Evolutionary conservation across 2,113 vertebrate genomes (phyloP).

Genomic region (Oceanodroma tethys): DNA sequence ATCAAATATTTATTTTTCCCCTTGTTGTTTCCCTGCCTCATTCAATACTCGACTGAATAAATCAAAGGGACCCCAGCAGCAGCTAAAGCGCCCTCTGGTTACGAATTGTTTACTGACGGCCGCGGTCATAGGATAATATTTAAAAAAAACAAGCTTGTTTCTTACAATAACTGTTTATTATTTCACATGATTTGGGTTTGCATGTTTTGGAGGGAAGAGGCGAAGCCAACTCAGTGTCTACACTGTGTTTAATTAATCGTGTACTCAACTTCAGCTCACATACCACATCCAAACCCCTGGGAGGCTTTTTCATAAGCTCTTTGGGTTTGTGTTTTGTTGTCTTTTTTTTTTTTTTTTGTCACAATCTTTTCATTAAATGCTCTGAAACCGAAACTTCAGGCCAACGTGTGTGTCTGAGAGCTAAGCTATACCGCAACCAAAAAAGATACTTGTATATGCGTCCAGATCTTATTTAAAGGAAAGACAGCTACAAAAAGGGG

Average conservation of each 20-base stretch:
- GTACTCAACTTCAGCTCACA: conserved; percentile 40
- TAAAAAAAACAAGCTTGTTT: conserved; percentile 43
- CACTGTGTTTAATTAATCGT: conserved; percentile 61
- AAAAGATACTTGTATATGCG: not conserved
- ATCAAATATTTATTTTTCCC: conserved; percentile 62
- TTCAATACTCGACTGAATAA: conserved; percentile 28
- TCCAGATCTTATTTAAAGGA: not conserved
- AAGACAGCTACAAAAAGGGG: not conserved
- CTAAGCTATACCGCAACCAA: not conserved
- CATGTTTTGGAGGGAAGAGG: conserved; percentile 18
- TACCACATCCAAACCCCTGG: conserved; percentile 37
- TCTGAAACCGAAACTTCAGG: conserved; percentile 13
- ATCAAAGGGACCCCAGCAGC: conserved; percentile 18
- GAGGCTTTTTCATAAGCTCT: conserved; percentile 50
- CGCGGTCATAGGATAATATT: conserved; percentile 36
- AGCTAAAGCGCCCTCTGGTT: conserved; percentile 24
- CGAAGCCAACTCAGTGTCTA: conserved; percentile 33
- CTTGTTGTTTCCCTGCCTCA: conserved; percentile 38
- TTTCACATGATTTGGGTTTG: conserved; percentile 44
- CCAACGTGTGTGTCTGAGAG: not conserved
- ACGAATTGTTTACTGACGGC: conserved; percentile 50
- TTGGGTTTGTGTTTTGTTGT: conserved; percentile 36
- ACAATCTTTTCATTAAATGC: conserved; percentile 36
- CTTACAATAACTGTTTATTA: conserved; percentile 66
- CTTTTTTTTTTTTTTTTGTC: not conserved